A percentile compares a stretch with the other conserved stretches of the same genome.
These are phyloP conservation scores for Hylaeus anthracinus DNA, from an alignment of 1,140 invertebrate species.

Conservation along the genomic window DNA sequence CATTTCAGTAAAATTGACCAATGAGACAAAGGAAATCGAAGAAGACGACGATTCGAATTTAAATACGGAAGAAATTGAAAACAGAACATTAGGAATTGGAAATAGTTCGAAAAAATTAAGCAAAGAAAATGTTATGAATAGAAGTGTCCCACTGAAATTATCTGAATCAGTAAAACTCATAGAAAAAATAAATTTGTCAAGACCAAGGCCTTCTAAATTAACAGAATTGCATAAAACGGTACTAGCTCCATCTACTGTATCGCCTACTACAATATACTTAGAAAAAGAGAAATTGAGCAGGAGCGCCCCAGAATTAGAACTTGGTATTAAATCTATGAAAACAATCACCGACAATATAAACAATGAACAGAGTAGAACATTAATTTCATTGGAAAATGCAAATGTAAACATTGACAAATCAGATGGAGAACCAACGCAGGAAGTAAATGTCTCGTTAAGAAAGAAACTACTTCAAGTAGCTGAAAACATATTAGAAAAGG, in stretches of 20 bases:
- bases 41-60: background rate
- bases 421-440: background rate
- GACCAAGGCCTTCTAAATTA: conserved; percentile 4
- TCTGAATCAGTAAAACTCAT: background rate
- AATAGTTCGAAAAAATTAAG: background rate
- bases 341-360: background rate
- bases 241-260: conserved; percentile 24
- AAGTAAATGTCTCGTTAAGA: conserved; percentile 1
- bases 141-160: conserved; percentile 1
- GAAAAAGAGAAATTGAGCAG: conserved; percentile 74
- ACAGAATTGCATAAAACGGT: conserved; percentile 33
- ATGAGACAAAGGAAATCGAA: background rate
- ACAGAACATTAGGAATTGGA: background rate
- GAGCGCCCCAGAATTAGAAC: conserved; percentile 63
- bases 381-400: conserved; percentile 11
- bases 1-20: background rate
- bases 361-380: background rate
- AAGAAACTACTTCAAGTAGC: background rate
- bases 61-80: background rate
- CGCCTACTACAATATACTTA: conserved; percentile 64
- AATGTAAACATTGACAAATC: background rate
- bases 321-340: background rate
- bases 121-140: background rate
- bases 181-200: background rate
- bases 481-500: conserved; percentile 3